Base-by-base conservation (phyloP, 2,113 vertebrate genomes). In the Protobothrops mucrosquamatus region DNA sequence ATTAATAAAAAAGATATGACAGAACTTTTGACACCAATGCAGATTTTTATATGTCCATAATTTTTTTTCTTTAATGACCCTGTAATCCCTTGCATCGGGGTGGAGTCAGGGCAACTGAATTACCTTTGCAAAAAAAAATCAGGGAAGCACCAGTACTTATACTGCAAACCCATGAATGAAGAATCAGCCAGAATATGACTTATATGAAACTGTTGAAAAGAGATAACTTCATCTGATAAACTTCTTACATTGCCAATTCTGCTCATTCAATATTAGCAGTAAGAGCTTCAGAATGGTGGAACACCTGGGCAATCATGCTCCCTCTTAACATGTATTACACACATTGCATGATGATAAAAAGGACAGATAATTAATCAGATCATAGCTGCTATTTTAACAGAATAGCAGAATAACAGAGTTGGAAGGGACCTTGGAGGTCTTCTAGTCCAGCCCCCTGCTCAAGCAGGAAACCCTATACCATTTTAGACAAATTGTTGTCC, bases 91-190 rank as follows among this genome's bases (percentile, higher is more conserved):
- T 61, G 59, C 59, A 61, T 61, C 9, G 0, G 24, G 10, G 24
- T 61, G 24, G 59, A 61, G 24, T 61, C 59, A 4, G 59, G 24
- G 8, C 9, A 11, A 29, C 24, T 61, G 93, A 95, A 96, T 96
- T 97, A 94, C 89, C 93, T 89, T 92, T 96, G 94, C 93, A 95
- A 96, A 69, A 95, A 96, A 96, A 93, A 92, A n/a, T 95, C 95
- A 97, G 39, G 6, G 91, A 91, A 39, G 14, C 93, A 95, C 93
- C 92, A 51, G 57, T 85, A 93, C 92, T 96, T 97, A 97, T 15
- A 10, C 1, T 95, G 94, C 96, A 87, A 85, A 96, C 94, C 96
- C 94, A 91, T 64, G 93, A 94, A 92, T 95, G 97, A 96, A 91
- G 95, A 94, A 95, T 95, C 96, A 96, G 96, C 48, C 2, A 8